These are phyloP conservation scores for Xyrauchen texanus DNA, from an alignment of 2,113 vertebrate genomes.

Conservation along the genomic window DNA sequence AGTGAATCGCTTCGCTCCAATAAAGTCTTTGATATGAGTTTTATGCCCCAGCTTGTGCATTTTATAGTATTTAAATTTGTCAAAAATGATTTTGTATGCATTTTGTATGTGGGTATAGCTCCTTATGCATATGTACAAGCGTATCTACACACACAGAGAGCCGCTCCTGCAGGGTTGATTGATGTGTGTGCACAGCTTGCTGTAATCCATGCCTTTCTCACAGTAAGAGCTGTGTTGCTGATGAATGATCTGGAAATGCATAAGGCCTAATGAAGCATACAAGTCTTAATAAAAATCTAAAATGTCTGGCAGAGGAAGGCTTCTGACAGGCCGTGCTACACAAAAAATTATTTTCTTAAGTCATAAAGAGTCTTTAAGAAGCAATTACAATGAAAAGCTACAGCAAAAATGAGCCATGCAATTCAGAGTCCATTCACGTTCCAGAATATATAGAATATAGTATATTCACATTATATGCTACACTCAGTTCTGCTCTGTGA, in stretches of 20 bases:
- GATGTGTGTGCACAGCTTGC: slow-evolving; percentile 39
- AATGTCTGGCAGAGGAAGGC: slow-evolving; percentile 27
- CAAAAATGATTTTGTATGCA: neutral
- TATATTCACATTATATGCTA: slow-evolving; percentile 13
- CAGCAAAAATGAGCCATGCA: slow-evolving; percentile 3
- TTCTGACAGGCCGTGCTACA: neutral
- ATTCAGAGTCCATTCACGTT: neutral
- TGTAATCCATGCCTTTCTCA: slow-evolving; percentile 36
- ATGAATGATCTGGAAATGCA: slow-evolving; percentile 35
- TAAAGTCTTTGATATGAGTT: slow-evolving; percentile 3
- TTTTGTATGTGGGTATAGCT: neutral
- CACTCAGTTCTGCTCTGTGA: neutral
- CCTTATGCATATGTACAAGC: neutral
- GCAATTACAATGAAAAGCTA: slow-evolving; percentile 6
- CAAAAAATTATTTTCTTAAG: slow-evolving; percentile 6
- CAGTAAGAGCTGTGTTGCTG: slow-evolving; percentile 35
- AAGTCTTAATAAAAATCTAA: slow-evolving; percentile 37
- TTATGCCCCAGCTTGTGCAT: neutral
- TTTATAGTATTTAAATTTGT: neutral
- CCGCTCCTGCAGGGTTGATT: slow-evolving; percentile 29
- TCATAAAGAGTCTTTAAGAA: slow-evolving; percentile 30
- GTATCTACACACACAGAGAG: neutral
- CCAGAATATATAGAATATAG: neutral
- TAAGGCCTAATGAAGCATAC: slow-evolving; percentile 38
- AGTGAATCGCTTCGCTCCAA: neutral